Evolutionary conservation across 1,140 invertebrate genomes (phyloP).

Genomic region (Drosophila suzukii): DNA sequence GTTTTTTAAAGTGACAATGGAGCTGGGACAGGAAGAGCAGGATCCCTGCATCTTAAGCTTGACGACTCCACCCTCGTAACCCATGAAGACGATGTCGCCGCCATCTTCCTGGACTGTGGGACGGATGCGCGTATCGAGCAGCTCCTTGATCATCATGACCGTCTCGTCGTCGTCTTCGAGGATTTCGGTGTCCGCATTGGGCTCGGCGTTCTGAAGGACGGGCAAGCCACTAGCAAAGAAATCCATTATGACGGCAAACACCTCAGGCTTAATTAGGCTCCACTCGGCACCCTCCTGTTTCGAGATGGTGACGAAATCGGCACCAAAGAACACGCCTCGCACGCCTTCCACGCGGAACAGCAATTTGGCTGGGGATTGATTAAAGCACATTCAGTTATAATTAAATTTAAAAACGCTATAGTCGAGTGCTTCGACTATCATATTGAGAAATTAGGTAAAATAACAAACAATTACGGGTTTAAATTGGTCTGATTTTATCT

Average conservation of each 20-base stretch:
- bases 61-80: conserved; percentile 96
- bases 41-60: conserved; percentile 99
- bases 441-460: too few species aligned
- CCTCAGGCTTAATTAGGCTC: conserved; percentile 97
- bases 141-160: conserved; percentile 99
- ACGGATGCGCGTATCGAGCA: conserved; percentile 97
- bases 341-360: conserved; percentile 98
- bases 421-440: too few species aligned
- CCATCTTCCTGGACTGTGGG: conserved; percentile 99
- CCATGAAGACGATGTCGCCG: conserved; percentile 98
- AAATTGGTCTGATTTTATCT: too few species aligned
- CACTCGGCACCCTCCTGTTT: conserved; percentile 97
- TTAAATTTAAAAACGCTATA: too few species aligned
- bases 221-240: conserved; percentile 98
- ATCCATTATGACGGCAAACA: conserved; percentile 99
- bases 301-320: conserved; percentile 98
- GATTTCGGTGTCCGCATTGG: conserved; percentile 90
- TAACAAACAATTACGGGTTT: too few species aligned
- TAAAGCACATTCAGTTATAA: not conserved
- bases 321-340: conserved; percentile 97
- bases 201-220: conserved; percentile 92
- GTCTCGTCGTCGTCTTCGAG: conserved; percentile 97
- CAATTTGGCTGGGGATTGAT: conserved; percentile 91
- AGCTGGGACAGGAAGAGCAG: conserved; percentile 99
- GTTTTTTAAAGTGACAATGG: conserved; percentile 98